Evolutionary conservation across 1,140 invertebrate genomes (phyloP).

Genomic region (Sitophilus oryzae): DNA sequence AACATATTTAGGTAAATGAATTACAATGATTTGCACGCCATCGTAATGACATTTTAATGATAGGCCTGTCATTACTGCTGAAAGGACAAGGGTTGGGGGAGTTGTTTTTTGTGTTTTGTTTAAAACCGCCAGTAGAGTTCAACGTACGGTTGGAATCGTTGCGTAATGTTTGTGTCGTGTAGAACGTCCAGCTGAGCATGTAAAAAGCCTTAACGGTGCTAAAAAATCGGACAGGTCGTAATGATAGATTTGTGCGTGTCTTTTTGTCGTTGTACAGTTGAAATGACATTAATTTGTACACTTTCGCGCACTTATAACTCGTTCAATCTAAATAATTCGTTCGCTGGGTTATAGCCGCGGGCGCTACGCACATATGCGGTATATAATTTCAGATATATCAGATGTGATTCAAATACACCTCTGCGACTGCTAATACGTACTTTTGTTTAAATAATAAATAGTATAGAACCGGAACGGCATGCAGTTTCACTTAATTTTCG

Average conservation of each 20-base stretch:
- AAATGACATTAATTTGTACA: constrained; percentile 1
- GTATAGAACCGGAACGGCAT: constrained; percentile 8
- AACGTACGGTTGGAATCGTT: not conserved
- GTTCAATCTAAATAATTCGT: constrained; percentile 15
- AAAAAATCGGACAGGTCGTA: too few species aligned
- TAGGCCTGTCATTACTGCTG: constrained; percentile 17
- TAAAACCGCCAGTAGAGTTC: not conserved
- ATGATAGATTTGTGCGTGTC: not conserved
- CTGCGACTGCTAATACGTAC: constrained; percentile 16
- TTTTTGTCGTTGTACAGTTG: too few species aligned
- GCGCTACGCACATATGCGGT: constrained; percentile 9
- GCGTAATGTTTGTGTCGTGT: not conserved
- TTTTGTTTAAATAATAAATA: constrained; percentile 17
- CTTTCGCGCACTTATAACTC: constrained; percentile 15
- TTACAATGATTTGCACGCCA: constrained; percentile 19
- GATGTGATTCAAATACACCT: constrained; percentile 18
- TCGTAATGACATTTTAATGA: constrained; percentile 22
- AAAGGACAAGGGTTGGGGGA: constrained; percentile 17
- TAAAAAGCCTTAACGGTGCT: too few species aligned
- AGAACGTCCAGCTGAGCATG: not conserved
- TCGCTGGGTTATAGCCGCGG: constrained; percentile 7
- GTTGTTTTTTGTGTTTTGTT: constrained; percentile 14
- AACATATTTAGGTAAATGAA: constrained; percentile 9
- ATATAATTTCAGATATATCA: constrained; percentile 19
- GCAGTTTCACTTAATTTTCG: constrained; percentile 17